Conservation (phyloP, 2,888 invertebrate genomes). For the Cantharis flavilabris region DNA sequence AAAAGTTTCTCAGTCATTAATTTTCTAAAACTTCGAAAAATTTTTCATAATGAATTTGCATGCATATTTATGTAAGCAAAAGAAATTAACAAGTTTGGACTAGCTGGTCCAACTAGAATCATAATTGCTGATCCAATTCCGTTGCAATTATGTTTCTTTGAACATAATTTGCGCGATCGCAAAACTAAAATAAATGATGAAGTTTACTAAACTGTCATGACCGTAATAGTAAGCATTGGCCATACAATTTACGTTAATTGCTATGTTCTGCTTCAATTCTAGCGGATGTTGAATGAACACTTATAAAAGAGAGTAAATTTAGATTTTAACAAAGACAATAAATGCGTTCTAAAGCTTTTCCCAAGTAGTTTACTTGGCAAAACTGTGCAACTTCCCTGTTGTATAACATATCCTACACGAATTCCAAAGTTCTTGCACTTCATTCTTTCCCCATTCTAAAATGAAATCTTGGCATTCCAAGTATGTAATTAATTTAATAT, state of each 20-base stretch:
- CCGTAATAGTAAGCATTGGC: constrained; percentile 15
- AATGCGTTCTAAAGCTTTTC: constrained; percentile 4
- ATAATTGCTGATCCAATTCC: not conserved
- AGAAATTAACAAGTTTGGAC: not conserved
- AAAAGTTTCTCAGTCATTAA: not conserved
- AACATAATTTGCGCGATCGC: not conserved
- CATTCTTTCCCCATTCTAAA: not conserved
- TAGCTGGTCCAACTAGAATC: not conserved
- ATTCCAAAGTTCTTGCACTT: not conserved
- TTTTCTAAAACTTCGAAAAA: not conserved
- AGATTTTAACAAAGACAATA: constrained; percentile 5
- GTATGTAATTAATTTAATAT: not conserved
- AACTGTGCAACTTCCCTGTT: constrained; percentile 11
- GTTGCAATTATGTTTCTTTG: not conserved
- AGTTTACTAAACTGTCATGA: constrained; percentile 17
- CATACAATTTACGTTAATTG: constrained; percentile 25
- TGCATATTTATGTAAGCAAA: not conserved
- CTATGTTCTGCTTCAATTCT: constrained; percentile 12
- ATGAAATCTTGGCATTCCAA: not conserved
- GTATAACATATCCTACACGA: constrained; percentile 8
- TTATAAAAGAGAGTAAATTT: constrained; percentile 4
- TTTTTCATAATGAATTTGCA: not conserved
- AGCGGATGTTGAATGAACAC: constrained; percentile 18
- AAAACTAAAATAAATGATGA: not conserved
- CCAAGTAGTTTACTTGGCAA: constrained; percentile 5